phyloP scores from a whole-genome alignment of 1,140 invertebrate genomes.

The Papilio helenus region DNA sequence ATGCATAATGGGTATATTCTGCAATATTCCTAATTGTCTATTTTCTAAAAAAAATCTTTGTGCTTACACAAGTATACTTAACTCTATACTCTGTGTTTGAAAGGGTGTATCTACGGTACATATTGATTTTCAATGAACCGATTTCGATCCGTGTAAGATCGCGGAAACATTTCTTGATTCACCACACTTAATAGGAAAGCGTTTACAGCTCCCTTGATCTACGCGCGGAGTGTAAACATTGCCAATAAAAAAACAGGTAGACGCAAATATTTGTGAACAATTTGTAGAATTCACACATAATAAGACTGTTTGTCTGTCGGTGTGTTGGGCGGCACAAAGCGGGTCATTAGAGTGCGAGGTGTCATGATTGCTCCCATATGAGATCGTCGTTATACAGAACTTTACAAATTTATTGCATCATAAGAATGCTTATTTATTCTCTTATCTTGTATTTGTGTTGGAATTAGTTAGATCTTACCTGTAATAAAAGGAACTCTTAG shows the following conservation, averaged over 20 bases:
- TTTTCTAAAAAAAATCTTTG: too few species aligned
- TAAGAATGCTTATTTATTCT: conserved; percentile 26
- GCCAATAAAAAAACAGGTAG: conserved; percentile 77
- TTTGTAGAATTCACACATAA: conserved; percentile 82
- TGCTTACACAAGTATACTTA: too few species aligned
- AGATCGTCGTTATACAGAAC: conserved; percentile 42
- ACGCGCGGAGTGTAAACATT: conserved; percentile 72
- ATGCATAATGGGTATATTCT: too few species aligned
- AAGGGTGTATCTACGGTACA: not conserved
- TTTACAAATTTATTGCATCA: conserved; percentile 34
- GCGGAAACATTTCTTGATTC: conserved; percentile 51
- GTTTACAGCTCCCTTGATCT: conserved; percentile 70
- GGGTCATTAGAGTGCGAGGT: conserved; percentile 68
- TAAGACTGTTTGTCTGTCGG: conserved; percentile 66
- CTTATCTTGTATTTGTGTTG: not conserved
- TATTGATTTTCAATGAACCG: not conserved
- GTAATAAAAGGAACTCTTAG: too few species aligned
- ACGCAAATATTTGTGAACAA: conserved; percentile 82
- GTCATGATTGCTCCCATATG: conserved; percentile 70
- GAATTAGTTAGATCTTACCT: too few species aligned
- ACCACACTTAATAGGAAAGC: conserved; percentile 65
- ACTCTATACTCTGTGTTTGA: not conserved
- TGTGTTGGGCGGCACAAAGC: conserved; percentile 65
- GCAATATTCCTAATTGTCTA: too few species aligned
- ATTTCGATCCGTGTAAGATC: conserved; percentile 5